Evolutionary conservation across 2,113 vertebrate genomes (phyloP), one percentile per base, ranked within the genome.

Genomic region (Mormyrus lacerda): DNA sequence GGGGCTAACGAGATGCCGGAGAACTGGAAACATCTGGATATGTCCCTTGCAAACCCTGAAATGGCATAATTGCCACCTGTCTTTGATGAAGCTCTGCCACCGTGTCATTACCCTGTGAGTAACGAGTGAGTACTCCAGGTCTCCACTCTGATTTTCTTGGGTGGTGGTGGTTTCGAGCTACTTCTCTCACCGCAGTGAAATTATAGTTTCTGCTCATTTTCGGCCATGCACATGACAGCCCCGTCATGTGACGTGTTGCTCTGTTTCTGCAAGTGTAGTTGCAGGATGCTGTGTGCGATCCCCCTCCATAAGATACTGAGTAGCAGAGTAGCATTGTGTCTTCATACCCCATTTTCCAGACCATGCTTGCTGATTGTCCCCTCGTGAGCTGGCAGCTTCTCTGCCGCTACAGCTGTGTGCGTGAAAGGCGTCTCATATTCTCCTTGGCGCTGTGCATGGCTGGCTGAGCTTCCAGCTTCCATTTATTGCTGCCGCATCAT

Each of bases 21-120:
- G 93, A 92, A 95, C 93, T 90, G 93, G 92, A 95, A 95, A 94
- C 94, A 95, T 95, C 95, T 95, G 94, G 92, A 93, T 92, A 85
- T 87, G 89, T 89, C 89, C 89, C 17, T 88, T 88, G 48, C 19
- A n/a, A 15, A 47, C n/a, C 47, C 35, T 73, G 11, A 87, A 87
- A 58, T 15, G n/a, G 89, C 48, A 58, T 53, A 87, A 87, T 76
- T 42, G 69, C 85, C 89, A 87, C 89, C 85, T 79, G 55, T 79
- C 89, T 50, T 24, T 15, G 84, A 87, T 69, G n/a, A 50, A 3
- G 48, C 65, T 7, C 19, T 19, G 58, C 35, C 44, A 55, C 73
- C 2, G 24, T 87, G 83, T 90, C 50, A 90, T 87, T 90, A 87
- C 48, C 89, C 89, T 86, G 21, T 45, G 44, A 44, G 19, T 61